Evolutionary conservation across 2,113 vertebrate species (phyloP).

Genomic region (Bothrops jararaca): DNA sequence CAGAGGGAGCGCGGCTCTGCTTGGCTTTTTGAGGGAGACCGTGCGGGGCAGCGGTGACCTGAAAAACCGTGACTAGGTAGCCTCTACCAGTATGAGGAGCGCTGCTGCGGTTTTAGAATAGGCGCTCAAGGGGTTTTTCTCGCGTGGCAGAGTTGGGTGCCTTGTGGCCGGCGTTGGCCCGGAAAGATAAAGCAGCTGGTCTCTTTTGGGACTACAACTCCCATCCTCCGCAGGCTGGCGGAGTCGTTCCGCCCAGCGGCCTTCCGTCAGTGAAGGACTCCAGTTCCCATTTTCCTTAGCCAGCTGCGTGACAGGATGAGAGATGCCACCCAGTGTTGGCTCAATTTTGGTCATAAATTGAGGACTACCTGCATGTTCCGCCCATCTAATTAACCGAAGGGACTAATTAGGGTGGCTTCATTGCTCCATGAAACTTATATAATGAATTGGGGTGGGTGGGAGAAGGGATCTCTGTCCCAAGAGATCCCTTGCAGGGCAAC

Average conservation of each 20-base stretch:
- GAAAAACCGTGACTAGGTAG: too few species aligned
- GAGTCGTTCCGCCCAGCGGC: too few species aligned
- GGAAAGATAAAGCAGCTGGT: neutral
- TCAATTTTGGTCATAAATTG: too few species aligned
- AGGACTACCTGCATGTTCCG: neutral
- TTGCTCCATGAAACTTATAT: neutral
- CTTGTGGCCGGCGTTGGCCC: neutral
- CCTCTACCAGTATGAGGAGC: neutral
- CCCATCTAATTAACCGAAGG: neutral
- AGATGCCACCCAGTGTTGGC: too few species aligned
- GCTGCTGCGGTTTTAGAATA: neutral
- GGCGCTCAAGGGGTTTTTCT: neutral
- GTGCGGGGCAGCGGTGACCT: accelerated
- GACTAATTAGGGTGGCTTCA: neutral
- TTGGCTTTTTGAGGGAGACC: accelerated
- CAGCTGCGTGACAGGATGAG: neutral
- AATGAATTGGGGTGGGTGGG: neutral
- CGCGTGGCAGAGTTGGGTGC: too few species aligned
- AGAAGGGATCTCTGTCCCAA: neutral
- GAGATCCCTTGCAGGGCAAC: neutral
- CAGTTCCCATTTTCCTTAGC: neutral
- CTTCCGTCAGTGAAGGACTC: neutral
- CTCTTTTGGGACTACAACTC: neutral
- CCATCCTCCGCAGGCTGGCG: neutral
- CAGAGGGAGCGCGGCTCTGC: too few species aligned